phyloP scores from a whole-genome alignment of 2,888 invertebrate genomes.

The Volucella inflata region DNA sequence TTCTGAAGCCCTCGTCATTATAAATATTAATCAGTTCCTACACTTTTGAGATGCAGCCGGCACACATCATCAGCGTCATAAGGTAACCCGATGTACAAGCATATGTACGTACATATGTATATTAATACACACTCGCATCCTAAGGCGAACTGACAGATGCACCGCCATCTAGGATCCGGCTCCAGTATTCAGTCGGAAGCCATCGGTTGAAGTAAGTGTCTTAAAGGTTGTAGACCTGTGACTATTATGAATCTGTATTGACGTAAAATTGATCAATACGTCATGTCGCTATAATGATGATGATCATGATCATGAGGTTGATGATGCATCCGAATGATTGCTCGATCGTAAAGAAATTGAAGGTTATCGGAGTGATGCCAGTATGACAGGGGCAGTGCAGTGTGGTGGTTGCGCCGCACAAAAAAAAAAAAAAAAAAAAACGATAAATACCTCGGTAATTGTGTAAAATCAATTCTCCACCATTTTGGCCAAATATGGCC shows the following conservation, averaged over 20 bases:
- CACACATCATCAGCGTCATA: conserved; percentile 53
- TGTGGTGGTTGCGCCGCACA: conserved; percentile 17
- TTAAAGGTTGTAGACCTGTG: not conserved
- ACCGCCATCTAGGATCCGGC: not conserved
- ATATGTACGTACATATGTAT: no score
- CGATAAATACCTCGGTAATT: conserved; percentile 65
- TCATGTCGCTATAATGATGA: conserved; percentile 58
- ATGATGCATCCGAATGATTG: conserved; percentile 22
- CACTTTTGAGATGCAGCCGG: conserved; percentile 56
- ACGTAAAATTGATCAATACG: conserved; percentile 75
- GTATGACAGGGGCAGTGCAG: conserved; percentile 47
- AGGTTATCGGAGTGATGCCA: conserved; percentile 54
- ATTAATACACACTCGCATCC: conserved; percentile 14
- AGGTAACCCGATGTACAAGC: no score
- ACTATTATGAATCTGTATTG: conserved; percentile 72
- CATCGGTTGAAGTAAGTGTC: conserved; percentile 11
- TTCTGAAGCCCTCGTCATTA: conserved; percentile 68
- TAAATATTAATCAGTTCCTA: conserved; percentile 76
- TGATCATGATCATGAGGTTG: conserved; percentile 21
- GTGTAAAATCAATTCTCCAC: conserved; percentile 64
- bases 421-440: conserved; percentile 31
- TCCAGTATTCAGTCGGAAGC: conserved; percentile 2
- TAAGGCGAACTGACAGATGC: conserved; percentile 62
- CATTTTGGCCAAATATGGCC: conserved; percentile 70
- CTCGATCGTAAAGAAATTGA: conserved; percentile 54